phyloP scores from a whole-genome alignment of 2,797 vertebrate genomes.

The Cossypha dichroa region DNA sequence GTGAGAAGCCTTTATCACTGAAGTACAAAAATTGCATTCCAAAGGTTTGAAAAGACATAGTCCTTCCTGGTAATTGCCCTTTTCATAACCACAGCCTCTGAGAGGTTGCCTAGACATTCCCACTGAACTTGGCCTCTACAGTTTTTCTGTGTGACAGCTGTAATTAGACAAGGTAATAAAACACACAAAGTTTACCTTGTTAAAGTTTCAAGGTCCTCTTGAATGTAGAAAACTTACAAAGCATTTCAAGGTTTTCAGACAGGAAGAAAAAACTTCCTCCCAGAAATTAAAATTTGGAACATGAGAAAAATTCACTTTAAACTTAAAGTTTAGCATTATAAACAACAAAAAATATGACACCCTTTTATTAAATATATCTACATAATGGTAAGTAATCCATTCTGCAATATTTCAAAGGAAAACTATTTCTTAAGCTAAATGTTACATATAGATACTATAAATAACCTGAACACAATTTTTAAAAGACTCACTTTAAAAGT shows the following conservation, averaged over 20 bases:
- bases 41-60: neutral
- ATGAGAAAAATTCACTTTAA: neutral
- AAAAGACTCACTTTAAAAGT: neutral
- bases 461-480: neutral
- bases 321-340: neutral
- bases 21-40: neutral
- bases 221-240: neutral
- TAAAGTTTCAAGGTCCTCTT: neutral
- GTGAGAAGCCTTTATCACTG: neutral
- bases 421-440: neutral
- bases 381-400: neutral
- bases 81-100: neutral
- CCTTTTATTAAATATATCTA: neutral
- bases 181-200: neutral
- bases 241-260: neutral
- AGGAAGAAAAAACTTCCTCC: neutral
- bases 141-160: neutral
- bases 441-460: neutral
- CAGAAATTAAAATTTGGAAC: neutral
- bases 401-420: neutral
- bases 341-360: neutral
- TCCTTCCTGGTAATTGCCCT: neutral
- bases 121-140: neutral
- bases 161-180: neutral
- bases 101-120: neutral